Evolutionary conservation across 2,888 invertebrate genomes (phyloP).

Genomic region (Blera fallax): DNA sequence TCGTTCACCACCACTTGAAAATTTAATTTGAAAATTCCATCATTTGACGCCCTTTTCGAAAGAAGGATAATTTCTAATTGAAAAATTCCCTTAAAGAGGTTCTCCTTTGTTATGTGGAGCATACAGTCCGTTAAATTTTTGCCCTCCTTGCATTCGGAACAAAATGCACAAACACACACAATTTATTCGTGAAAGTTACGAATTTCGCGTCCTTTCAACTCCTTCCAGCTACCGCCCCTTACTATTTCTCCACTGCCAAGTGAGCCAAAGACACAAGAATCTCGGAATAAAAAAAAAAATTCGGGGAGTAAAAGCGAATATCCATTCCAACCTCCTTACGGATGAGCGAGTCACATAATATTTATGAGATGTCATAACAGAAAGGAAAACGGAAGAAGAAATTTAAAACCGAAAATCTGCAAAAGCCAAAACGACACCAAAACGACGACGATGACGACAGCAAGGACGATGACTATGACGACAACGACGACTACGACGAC

Average conservation of each 20-base stretch:
- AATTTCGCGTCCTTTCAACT: conserved; percentile 45
- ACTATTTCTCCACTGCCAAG: conserved; percentile 4
- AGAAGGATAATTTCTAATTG: conserved; percentile 47
- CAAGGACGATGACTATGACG: too few species aligned
- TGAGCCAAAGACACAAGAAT: conserved; percentile 48
- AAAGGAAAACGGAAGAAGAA: conserved; percentile 68
- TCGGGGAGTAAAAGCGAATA: conserved; percentile 2
- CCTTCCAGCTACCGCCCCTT: background rate
- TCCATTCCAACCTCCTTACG: conserved; percentile 60
- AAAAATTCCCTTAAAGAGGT: conserved; percentile 45
- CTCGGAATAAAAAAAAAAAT: conserved; percentile 5
- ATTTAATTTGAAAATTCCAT: conserved; percentile 32
- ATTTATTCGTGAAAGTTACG: conserved; percentile 53
- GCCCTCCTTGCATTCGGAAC: background rate
- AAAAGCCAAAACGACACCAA: conserved; percentile 69
- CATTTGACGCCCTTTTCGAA: conserved; percentile 8
- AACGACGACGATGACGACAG: conserved; percentile 33
- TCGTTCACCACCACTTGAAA: background rate
- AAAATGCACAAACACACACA: conserved; percentile 56
- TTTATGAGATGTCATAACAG: conserved; percentile 71
- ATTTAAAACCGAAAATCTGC: conserved; percentile 70
- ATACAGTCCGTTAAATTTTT: conserved; percentile 43
- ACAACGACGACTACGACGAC: conserved; percentile 55
- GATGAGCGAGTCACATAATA: conserved; percentile 70
- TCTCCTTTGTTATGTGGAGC: conserved; percentile 31